A percentile compares a stretch with the other conserved stretches of the same genome.
phyloP scores from a whole-genome alignment of 2,797 vertebrate genomes.

The Oreochromis grahami region DNA sequence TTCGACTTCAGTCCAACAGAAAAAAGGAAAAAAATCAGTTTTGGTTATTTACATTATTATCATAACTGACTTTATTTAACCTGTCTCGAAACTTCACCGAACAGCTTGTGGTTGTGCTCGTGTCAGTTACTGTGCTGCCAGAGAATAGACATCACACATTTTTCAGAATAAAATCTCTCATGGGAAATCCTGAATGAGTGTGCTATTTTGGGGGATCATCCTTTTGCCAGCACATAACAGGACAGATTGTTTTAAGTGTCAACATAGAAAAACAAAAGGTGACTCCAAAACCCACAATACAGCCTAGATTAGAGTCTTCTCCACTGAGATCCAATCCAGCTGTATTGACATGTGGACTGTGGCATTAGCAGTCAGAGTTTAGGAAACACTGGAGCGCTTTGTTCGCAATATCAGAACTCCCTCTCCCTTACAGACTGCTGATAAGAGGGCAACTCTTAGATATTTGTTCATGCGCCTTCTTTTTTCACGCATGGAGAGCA shows the following conservation, averaged over 20 bases:
- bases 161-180: conserved; percentile 13
- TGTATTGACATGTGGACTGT: neutral
- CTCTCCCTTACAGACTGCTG: neutral
- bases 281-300: neutral
- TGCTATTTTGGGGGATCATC: conserved; percentile 38
- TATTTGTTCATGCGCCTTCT: neutral
- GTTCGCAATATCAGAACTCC: neutral
- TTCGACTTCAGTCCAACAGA: neutral
- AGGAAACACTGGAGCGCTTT: neutral
- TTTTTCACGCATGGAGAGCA: neutral
- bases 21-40: neutral
- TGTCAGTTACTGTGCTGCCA: neutral
- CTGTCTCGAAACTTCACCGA: neutral
- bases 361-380: neutral
- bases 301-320: neutral
- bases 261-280: neutral
- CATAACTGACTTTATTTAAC: neutral
- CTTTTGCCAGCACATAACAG: conserved; percentile 16
- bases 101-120: neutral
- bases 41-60: neutral
- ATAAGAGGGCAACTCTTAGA: neutral
- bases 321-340: neutral
- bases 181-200: conserved; percentile 33
- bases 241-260: conserved; percentile 6
- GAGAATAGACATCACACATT: conserved; percentile 17